phyloP scores from a whole-genome alignment of 2,888 invertebrate species.

The Drosophila robusta region DNA sequence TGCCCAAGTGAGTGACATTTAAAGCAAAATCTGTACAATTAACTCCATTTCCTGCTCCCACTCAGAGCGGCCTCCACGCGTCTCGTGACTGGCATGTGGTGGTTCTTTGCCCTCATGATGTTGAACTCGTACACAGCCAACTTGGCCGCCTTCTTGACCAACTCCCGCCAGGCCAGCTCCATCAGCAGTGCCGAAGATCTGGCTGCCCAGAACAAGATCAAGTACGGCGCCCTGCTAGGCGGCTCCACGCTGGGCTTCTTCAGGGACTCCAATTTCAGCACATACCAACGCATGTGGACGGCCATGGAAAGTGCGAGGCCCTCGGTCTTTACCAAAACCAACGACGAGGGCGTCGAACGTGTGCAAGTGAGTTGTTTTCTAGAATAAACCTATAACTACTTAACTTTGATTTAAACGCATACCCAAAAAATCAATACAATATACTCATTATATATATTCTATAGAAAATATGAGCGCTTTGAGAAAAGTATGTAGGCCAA shows the following conservation, averaged over 20 bases:
- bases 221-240: slow-evolving; percentile 95
- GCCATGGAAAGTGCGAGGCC: slow-evolving; percentile 94
- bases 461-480: no score
- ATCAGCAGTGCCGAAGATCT: slow-evolving; percentile 97
- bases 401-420: no score
- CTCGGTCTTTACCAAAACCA: slow-evolving; percentile 92
- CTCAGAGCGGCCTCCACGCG: slow-evolving; percentile 94
- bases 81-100: slow-evolving; percentile 95
- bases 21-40: no score
- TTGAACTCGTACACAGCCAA: slow-evolving; percentile 97
- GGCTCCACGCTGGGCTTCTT: slow-evolving; percentile 97
- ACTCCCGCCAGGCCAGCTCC: slow-evolving; percentile 89
- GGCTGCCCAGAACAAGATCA: slow-evolving; percentile 96
- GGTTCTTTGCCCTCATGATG: slow-evolving; percentile 96
- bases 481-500: no score
- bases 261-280: slow-evolving; percentile 94
- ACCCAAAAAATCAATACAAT: no score
- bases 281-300: slow-evolving; percentile 96
- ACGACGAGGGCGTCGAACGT: slow-evolving; percentile 94
- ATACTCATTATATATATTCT: no score
- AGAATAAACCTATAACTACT: no score
- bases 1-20: slow-evolving; percentile 90
- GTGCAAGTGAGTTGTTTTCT: slow-evolving; percentile 86
- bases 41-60: no score
- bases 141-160: slow-evolving; percentile 96